Conservation (phyloP, 2,113 vertebrate genomes). For the Gymnarchus niloticus region DNA sequence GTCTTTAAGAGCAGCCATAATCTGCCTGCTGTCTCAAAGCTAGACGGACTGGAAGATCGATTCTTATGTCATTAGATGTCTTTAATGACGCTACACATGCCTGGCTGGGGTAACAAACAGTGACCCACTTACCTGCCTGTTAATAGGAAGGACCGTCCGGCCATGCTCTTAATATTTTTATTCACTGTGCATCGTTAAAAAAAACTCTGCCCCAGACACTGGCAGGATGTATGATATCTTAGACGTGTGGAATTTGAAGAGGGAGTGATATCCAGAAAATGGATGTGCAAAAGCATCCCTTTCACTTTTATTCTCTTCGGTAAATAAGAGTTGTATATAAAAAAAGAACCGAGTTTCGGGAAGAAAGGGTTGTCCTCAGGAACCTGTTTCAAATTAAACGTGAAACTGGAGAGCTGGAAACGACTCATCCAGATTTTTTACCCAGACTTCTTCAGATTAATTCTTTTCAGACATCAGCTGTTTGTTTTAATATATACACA, state of each 20-base stretch:
- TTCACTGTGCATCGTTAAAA: not conserved
- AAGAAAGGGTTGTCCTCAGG: constrained; percentile 1
- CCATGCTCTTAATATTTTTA: constrained; percentile 49
- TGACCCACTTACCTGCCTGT: constrained; percentile 43
- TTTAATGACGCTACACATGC: constrained; percentile 26
- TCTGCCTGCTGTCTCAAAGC: constrained; percentile 13
- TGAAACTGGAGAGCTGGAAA: constrained; percentile 57
- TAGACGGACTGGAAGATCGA: constrained; percentile 19
- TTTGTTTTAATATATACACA: too few species aligned
- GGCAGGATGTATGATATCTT: constrained; percentile 45
- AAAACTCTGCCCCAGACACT: constrained; percentile 32
- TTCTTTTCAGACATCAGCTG: constrained; percentile 44
- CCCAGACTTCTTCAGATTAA: constrained; percentile 63
- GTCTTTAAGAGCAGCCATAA: not conserved
- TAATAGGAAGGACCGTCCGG: constrained; percentile 39
- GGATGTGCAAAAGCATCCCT: constrained; percentile 43
- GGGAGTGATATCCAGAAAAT: constrained; percentile 42
- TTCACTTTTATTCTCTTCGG: constrained; percentile 43
- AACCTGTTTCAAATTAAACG: constrained; percentile 60
- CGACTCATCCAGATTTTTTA: constrained; percentile 63
- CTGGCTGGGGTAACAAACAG: constrained; percentile 18
- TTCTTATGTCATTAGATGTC: constrained; percentile 17
- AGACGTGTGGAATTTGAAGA: constrained; percentile 60
- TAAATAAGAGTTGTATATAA: constrained; percentile 46
- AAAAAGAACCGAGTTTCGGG: constrained; percentile 15